Evolutionary conservation across 1,140 invertebrate genomes (phyloP), one percentile per base, ranked within the genome.

Genomic region (Kradibia gibbosae): DNA sequence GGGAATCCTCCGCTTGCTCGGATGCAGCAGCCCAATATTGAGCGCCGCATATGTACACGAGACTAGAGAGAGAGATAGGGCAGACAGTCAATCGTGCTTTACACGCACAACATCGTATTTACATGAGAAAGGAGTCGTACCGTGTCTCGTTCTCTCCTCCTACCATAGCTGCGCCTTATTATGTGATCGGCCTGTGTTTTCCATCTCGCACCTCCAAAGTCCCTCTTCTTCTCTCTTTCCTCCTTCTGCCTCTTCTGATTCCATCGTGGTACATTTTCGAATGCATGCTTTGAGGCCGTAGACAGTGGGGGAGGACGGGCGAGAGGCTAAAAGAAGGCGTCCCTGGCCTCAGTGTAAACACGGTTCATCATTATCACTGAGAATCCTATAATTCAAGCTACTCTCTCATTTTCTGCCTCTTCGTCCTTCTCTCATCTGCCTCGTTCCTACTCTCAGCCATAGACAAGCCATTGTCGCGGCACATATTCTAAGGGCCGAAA

Each of bases 41-140:
- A 67, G 74, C n/a, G 11, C 34, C 50, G 31, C 48, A 28, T 28
- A 36, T 76, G 62, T 76, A 25, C 45, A 5, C 10, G 77, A 28
- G n/a, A 72, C 20, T 50, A 36, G 34, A 71, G 53, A 67, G 42
- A 7, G 65, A 79, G 77, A 62, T 73, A 31, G 22, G 65, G 39
- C 39, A 50, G 85, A 84, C 86, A 88, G 89, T 89, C 89, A 88
- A 87, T 84, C 87, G 89, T 31, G 77, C 87, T 90, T 91, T 90
- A 90, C 89, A 90, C 87, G 87, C 83, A 85, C 89, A 89, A 91
- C 90, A 91, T 88, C 88, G 88, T 91, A 91, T 91, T 91, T 91
- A 91, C 90, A 91, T 91, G 88, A 90, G 88, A 90, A 91, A 91
- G 89, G 85, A 91, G 88, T 91, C 90, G 87, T 83, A 83, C 84